Evolutionary conservation across 1,140 invertebrate genomes (phyloP).

Genomic region (Dendroctonus valens): DNA sequence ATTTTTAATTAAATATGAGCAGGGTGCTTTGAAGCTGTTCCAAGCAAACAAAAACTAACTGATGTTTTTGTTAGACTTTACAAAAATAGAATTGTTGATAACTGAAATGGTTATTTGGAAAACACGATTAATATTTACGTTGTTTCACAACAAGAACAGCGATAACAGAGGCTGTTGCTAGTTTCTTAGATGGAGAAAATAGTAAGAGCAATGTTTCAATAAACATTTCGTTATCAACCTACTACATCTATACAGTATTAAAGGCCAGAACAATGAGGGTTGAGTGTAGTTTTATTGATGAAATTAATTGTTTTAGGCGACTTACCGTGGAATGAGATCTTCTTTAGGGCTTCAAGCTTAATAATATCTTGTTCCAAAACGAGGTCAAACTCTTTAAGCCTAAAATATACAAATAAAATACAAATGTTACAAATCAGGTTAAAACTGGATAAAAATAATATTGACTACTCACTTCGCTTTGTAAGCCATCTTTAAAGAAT

Average conservation of each 20-base stretch:
- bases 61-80: not conserved
- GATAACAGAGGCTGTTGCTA: no score
- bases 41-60: not conserved
- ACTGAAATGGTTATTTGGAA: not conserved
- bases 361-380: constrained; percentile 66
- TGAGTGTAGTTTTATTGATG: not conserved
- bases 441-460: constrained; percentile 13
- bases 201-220: not conserved
- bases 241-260: not conserved
- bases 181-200: not conserved
- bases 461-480: constrained; percentile 34
- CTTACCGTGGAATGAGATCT: constrained; percentile 75
- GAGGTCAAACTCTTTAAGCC: constrained; percentile 74
- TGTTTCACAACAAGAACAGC: not conserved
- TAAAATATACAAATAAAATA: constrained; percentile 49
- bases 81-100: not conserved
- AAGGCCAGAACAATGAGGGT: not conserved
- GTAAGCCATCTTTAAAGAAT: constrained; percentile 34
- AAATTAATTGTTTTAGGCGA: not conserved
- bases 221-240: not conserved
- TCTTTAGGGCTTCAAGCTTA: constrained; percentile 62
- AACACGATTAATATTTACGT: no score
- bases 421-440: constrained; percentile 17
- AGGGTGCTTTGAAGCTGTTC: no score
- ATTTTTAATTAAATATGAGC: constrained; percentile 6